Conservation (phyloP, 1,140 invertebrate species). For the Schlechtendalia chinensis region DNA sequence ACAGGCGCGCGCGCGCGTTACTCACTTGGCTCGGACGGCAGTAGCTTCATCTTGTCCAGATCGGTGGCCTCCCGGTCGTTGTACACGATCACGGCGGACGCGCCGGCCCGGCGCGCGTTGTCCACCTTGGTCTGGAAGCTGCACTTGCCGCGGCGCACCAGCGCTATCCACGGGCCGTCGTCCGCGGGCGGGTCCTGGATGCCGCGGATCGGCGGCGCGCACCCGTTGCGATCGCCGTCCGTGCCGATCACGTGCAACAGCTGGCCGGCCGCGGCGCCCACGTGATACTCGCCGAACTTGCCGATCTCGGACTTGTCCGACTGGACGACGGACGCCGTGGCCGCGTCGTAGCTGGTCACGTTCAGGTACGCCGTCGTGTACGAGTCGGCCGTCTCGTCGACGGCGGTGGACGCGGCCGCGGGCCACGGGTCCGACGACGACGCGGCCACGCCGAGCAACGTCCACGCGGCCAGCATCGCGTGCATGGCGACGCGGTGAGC, state of each 20-base stretch:
- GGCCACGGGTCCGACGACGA: slow-evolving; percentile 3
- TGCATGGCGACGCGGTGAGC: not conserved
- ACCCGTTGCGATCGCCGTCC: slow-evolving; percentile 65
- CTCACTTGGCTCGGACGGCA: slow-evolving; percentile 54
- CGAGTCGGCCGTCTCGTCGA: slow-evolving; percentile 53
- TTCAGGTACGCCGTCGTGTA: slow-evolving; percentile 56
- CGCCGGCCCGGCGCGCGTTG: slow-evolving; percentile 68
- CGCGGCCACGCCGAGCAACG: slow-evolving; percentile 21
- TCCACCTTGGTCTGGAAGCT: slow-evolving; percentile 74
- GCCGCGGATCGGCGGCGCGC: slow-evolving; percentile 60
- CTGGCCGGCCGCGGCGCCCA: slow-evolving; percentile 62
- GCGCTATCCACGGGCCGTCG: slow-evolving; percentile 69
- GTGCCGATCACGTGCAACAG: slow-evolving; percentile 62
- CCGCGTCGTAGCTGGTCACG: slow-evolving; percentile 55
- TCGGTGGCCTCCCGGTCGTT: slow-evolving; percentile 66
- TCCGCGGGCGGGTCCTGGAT: slow-evolving; percentile 53
- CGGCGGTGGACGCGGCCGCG: not conserved
- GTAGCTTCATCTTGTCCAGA: slow-evolving; percentile 71
- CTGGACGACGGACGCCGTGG: slow-evolving; percentile 50
- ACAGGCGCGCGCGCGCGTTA: too few relatives aligned
- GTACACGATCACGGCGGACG: slow-evolving; percentile 73
- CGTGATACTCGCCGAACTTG: slow-evolving; percentile 68
- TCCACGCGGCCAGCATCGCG: slow-evolving; percentile 31
- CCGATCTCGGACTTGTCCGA: slow-evolving; percentile 62
- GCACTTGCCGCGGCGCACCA: slow-evolving; percentile 71